Evolutionary conservation across 2,113 vertebrate species (phyloP).

Genomic region (Menura novaehollandiae): DNA sequence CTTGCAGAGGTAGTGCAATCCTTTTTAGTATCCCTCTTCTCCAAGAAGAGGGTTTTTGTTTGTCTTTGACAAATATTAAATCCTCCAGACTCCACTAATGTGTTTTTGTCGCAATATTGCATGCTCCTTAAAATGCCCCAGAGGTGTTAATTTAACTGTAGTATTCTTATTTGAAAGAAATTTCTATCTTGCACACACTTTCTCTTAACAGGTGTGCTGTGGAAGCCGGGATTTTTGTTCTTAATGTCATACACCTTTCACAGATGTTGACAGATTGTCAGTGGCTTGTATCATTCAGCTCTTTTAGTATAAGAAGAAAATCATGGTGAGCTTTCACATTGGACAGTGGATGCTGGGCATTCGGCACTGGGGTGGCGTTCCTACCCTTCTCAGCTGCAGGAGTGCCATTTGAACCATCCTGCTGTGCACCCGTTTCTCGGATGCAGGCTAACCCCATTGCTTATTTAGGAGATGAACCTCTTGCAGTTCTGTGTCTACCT

Average conservation of each 20-base stretch:
- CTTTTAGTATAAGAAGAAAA: neutral
- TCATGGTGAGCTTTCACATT: neutral
- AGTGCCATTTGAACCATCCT: fast-evolving
- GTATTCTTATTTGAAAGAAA: neutral
- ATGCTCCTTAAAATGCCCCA: neutral
- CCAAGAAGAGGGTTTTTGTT: neutral
- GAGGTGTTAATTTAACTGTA: neutral
- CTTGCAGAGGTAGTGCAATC: neutral
- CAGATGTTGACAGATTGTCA: neutral
- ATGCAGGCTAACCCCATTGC: neutral
- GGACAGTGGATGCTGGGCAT: neutral
- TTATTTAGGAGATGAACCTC: neutral
- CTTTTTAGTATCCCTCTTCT: neutral
- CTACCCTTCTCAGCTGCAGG: neutral
- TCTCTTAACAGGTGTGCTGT: neutral
- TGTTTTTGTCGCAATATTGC: neutral
- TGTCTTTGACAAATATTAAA: neutral
- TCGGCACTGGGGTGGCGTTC: neutral
- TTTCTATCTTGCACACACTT: neutral
- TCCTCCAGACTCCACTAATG: neutral
- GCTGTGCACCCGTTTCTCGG: fast-evolving
- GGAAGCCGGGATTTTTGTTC: neutral
- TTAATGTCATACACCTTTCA: neutral
- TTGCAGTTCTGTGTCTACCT: neutral
- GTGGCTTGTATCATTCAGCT: neutral